phyloP scores from a whole-genome alignment of 2,888 invertebrate species.

The Lasioglossum vierecki region DNA sequence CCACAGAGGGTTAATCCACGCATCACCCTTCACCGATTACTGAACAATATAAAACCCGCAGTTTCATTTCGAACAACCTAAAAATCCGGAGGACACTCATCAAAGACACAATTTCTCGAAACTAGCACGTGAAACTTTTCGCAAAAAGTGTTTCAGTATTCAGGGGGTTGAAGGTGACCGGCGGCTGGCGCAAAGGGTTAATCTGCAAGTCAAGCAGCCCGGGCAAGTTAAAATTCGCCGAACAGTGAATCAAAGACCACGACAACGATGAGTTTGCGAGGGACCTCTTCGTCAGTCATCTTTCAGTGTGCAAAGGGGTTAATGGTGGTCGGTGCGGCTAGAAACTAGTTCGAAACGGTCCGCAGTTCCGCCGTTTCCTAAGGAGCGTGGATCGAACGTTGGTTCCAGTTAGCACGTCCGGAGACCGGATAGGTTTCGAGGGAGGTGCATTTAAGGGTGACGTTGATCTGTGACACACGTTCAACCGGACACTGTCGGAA shows the following conservation, averaged over 20 bases:
- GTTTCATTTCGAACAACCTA: not conserved
- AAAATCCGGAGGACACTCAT: not conserved
- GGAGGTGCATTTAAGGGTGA: conserved; percentile 8
- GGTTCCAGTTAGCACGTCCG: not conserved
- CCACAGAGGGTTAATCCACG: not conserved
- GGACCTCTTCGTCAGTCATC: not conserved
- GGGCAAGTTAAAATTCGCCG: not conserved
- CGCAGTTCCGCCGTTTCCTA: conserved; percentile 4
- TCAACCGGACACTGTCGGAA: conserved; percentile 30
- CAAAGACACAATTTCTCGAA: not conserved
- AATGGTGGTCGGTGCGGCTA: not conserved
- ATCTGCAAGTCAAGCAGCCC: not conserved
- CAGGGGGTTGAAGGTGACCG: not conserved
- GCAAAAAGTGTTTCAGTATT: not conserved
- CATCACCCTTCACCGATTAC: not conserved
- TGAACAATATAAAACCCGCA: not conserved
- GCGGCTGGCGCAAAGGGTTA: not conserved
- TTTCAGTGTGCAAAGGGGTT: not conserved
- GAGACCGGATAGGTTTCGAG: not conserved
- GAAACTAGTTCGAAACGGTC: not conserved
- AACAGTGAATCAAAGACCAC: not conserved
- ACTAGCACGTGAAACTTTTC: not conserved
- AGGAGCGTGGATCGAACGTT: not conserved
- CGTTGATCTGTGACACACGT: conserved; percentile 38
- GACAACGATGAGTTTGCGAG: not conserved